Evolutionary conservation across 2,888 invertebrate species (phyloP).

Genomic region (Lordiphosa fenestrarum): DNA sequence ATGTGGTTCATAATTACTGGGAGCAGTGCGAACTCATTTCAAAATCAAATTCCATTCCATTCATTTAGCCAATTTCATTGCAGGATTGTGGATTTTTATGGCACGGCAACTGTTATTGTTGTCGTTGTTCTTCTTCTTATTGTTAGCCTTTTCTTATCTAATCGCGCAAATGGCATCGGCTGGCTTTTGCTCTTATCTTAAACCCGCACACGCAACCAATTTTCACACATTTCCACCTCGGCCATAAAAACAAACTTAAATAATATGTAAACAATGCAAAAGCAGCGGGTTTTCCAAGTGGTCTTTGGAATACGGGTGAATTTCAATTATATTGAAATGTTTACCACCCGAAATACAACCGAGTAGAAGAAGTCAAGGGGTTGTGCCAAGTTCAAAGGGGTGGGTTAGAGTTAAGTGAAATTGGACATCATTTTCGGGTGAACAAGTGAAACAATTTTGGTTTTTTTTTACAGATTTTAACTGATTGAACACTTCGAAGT

Average conservation of each 20-base stretch:
- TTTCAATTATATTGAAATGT: constrained; percentile 61
- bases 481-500: too few relatives aligned
- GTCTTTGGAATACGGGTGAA: constrained; percentile 55
- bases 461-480: too few relatives aligned
- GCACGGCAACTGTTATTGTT: constrained; percentile 40
- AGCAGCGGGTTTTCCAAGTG: constrained; percentile 42
- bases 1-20: constrained; percentile 48
- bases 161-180: constrained; percentile 41
- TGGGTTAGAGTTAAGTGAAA: neutral
- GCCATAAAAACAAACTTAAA: constrained; percentile 61
- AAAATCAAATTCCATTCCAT: constrained; percentile 11
- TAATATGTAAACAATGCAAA: constrained; percentile 51
- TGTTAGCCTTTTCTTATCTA: constrained; percentile 42
- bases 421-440: neutral
- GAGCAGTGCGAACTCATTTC: neutral
- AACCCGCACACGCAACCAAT: constrained; percentile 31
- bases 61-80: constrained; percentile 24
- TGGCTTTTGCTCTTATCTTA: constrained; percentile 25
- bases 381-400: too few relatives aligned
- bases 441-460: neutral
- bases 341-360: constrained; percentile 17
- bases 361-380: neutral
- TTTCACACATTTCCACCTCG: constrained; percentile 32
- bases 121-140: constrained; percentile 22
- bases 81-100: constrained; percentile 46